A percentile compares a stretch with the other conserved stretches of the same genome.
phyloP scores from a whole-genome alignment of 2,113 vertebrate species.

The Perognathus longimembris region DNA sequence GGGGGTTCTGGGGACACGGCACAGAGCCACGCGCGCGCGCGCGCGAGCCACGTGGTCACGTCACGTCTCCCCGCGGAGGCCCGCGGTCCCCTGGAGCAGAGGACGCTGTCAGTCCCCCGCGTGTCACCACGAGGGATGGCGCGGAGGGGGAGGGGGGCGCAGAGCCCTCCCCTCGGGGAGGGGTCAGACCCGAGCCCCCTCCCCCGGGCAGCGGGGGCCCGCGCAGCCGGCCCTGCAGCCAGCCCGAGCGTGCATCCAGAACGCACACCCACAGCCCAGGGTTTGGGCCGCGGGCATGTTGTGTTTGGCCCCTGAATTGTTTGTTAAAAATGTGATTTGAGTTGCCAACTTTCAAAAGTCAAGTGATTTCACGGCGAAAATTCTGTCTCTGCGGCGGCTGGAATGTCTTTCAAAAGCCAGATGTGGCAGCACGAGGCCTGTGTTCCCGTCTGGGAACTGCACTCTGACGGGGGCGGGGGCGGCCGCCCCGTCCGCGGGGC shows the following conservation, averaged over 20 bases:
- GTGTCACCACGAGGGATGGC: too few relatives aligned
- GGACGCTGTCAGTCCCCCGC: too few relatives aligned
- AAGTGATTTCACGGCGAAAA: constrained; percentile 70
- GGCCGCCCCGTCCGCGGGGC: too few relatives aligned
- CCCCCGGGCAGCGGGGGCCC: too few relatives aligned
- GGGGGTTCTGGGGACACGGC: too few relatives aligned
- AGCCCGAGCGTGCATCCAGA: neutral
- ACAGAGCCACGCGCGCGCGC: too few relatives aligned
- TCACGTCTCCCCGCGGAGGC: too few relatives aligned
- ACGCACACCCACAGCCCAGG: constrained; percentile 9
- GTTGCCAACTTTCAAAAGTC: constrained; percentile 70
- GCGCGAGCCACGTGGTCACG: too few relatives aligned
- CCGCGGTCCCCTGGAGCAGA: too few relatives aligned
- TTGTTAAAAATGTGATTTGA: constrained; percentile 59
- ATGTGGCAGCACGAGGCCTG: neutral
- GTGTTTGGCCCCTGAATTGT: constrained; percentile 67
- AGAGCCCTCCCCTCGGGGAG: too few relatives aligned
- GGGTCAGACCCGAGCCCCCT: too few relatives aligned
- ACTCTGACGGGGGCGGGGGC: neutral
- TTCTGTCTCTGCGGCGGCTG: constrained; percentile 47
- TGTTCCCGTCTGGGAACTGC: neutral
- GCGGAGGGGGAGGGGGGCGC: too few relatives aligned
- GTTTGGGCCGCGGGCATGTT: constrained; percentile 51
- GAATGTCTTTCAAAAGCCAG: constrained; percentile 43
- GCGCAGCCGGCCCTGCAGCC: neutral